These are phyloP conservation scores for Danio aesculapii DNA, from an alignment of 2,797 vertebrate genomes.

Conservation along the genomic window DNA sequence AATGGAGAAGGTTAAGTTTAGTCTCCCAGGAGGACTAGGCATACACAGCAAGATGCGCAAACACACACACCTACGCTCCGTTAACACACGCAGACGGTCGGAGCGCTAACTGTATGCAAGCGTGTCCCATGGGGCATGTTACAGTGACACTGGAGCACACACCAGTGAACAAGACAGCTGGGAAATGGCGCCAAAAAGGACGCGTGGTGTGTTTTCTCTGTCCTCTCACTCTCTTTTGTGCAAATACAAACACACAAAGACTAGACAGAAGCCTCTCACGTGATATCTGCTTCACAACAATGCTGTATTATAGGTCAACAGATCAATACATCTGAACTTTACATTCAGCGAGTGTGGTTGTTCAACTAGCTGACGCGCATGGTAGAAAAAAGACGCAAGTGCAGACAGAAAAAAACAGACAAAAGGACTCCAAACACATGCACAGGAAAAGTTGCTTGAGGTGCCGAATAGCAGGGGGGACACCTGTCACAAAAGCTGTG, in stretches of 20 bases:
- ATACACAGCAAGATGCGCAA: slow-evolving; percentile 23
- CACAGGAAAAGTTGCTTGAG: slow-evolving; percentile 37
- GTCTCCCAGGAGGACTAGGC: background rate
- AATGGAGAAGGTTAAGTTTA: slow-evolving; percentile 38
- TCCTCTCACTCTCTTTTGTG: slow-evolving; percentile 48
- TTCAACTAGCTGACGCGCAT: background rate
- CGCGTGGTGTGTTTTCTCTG: slow-evolving; percentile 28
- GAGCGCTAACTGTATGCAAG: slow-evolving; percentile 1
- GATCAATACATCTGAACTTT: slow-evolving; percentile 17
- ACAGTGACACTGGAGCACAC: slow-evolving; percentile 56
- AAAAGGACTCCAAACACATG: slow-evolving; percentile 10
- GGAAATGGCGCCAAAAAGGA: slow-evolving; percentile 61
- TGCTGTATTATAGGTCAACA: slow-evolving; percentile 17
- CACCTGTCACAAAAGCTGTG: slow-evolving; percentile 62
- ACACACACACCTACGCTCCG: slow-evolving; percentile 2
- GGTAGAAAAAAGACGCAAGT: background rate
- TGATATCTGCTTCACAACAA: slow-evolving; percentile 37
- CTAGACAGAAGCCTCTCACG: slow-evolving; percentile 4
- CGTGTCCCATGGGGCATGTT: slow-evolving; percentile 54
- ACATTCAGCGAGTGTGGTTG: background rate
- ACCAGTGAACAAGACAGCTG: slow-evolving; percentile 59
- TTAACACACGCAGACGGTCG: background rate
- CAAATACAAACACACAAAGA: slow-evolving; percentile 42
- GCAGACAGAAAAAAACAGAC: slow-evolving; percentile 15
- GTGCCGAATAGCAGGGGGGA: slow-evolving; percentile 46